These are phyloP conservation scores for Cacoxenus indagator DNA, from an alignment of 2,888 invertebrate species.

Conservation along the genomic window DNA sequence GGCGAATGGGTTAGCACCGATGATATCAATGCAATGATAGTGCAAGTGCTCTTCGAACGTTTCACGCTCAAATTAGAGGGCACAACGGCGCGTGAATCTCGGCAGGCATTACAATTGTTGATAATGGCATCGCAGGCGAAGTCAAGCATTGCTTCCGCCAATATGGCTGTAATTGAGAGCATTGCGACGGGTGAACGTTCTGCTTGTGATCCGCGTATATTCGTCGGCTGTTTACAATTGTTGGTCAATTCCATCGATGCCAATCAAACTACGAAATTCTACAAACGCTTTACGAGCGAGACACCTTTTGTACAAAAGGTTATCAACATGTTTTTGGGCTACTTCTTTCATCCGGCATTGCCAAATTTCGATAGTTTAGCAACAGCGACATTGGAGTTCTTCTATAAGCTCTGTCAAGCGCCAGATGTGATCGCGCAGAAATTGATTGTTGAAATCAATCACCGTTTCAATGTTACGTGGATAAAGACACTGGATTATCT, in stretches of 20 bases:
- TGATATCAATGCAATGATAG: conserved; percentile 73
- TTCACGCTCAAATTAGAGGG: conserved; percentile 82
- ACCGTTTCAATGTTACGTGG: conserved; percentile 70
- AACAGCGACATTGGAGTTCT: conserved; percentile 72
- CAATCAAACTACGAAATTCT: conserved; percentile 62
- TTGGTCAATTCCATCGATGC: conserved; percentile 65
- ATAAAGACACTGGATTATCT: conserved; percentile 47
- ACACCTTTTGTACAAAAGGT: conserved; percentile 59
- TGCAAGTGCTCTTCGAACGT: conserved; percentile 86
- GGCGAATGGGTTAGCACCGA: conserved; percentile 75
- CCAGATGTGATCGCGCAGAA: conserved; percentile 74
- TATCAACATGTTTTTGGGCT: conserved; percentile 72
- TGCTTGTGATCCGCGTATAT: conserved; percentile 66
- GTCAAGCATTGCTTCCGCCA: conserved; percentile 76
- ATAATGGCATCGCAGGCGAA: conserved; percentile 82
- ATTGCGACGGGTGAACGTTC: conserved; percentile 76
- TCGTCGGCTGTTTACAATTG: conserved; percentile 62
- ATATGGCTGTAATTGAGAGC: conserved; percentile 80
- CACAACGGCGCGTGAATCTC: conserved; percentile 79
- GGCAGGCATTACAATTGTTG: conserved; percentile 81
- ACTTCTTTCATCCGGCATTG: conserved; percentile 69
- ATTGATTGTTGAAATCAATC: conserved; percentile 72
- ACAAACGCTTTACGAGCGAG: conserved; percentile 64
- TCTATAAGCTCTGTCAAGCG: conserved; percentile 74
- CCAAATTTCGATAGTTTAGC: conserved; percentile 73